Evolutionary conservation across 2,113 vertebrate species (phyloP).

Genomic region (Cyphomyrus plagiostoma): DNA sequence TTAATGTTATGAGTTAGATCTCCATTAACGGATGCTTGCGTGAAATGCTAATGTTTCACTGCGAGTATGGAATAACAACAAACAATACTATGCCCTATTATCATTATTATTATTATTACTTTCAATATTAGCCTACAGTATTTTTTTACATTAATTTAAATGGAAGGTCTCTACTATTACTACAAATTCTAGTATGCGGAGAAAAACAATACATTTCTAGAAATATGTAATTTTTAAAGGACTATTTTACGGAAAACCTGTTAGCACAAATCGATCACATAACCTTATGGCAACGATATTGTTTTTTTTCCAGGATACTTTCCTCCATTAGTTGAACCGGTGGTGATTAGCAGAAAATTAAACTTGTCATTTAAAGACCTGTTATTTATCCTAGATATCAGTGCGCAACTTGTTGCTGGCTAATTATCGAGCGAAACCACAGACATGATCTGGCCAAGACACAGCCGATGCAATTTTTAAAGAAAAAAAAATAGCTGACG

Average conservation of each 20-base stretch:
- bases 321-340: background rate
- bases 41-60: background rate
- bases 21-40: background rate
- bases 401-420: background rate
- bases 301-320: background rate
- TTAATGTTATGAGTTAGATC: background rate
- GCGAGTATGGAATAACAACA: background rate
- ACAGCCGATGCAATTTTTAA: background rate
- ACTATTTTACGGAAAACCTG: background rate
- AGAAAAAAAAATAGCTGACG: constrained; percentile 17
- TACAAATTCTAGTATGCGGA: background rate
- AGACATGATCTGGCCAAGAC: background rate
- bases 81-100: background rate
- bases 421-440: background rate
- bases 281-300: background rate
- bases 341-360: background rate
- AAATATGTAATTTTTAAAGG: background rate
- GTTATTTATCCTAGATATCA: background rate
- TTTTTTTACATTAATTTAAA: background rate
- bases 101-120: background rate
- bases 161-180: background rate
- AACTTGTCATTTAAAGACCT: background rate
- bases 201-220: background rate
- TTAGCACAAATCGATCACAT: background rate
- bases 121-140: background rate